A percentile compares a stretch with the other conserved stretches of the same genome.
These are phyloP conservation scores for Myotis davidii DNA, from an alignment of 2,113 vertebrate genomes.

Conservation along the genomic window DNA sequence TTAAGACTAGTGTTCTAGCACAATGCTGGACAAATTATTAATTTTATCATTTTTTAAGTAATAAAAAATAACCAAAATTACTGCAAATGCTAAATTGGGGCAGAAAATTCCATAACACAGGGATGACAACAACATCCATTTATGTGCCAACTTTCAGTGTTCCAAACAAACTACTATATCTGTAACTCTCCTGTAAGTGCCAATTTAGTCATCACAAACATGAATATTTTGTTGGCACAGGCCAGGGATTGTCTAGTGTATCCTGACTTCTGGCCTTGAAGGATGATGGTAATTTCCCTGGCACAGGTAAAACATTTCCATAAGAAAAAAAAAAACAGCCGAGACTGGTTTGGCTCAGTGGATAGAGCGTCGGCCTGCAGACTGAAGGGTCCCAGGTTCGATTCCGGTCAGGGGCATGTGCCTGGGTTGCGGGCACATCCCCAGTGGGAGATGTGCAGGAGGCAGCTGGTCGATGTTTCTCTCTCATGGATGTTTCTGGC, in stretches of 20 bases:
- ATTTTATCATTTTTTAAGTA: slow-evolving; percentile 20
- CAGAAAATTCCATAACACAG: slow-evolving; percentile 14
- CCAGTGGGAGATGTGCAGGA: no score
- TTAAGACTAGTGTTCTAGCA: slow-evolving; percentile 23
- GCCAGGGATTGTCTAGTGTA: background rate
- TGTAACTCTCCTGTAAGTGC: slow-evolving; percentile 31
- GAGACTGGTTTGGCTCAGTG: no score
- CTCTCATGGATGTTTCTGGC: no score
- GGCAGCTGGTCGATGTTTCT: no score
- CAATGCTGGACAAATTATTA: slow-evolving; percentile 30
- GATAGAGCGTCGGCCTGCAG: no score
- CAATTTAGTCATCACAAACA: slow-evolving; percentile 44
- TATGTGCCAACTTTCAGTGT: background rate
- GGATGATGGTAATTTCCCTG: slow-evolving; percentile 52
- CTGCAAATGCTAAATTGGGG: background rate
- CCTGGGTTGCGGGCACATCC: no score
- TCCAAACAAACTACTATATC: slow-evolving; percentile 59
- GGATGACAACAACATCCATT: slow-evolving; percentile 44
- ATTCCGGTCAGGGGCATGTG: no score
- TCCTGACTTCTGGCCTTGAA: slow-evolving; percentile 1
- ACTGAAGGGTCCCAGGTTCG: no score
- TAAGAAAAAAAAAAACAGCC: slow-evolving; percentile 59
- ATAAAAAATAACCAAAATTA: slow-evolving; percentile 34
- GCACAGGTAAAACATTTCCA: slow-evolving; percentile 41
- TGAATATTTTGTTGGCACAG: slow-evolving; percentile 5